phyloP scores from a whole-genome alignment of 23 tunicate genomes.

The Phallusia fumigata region DNA sequence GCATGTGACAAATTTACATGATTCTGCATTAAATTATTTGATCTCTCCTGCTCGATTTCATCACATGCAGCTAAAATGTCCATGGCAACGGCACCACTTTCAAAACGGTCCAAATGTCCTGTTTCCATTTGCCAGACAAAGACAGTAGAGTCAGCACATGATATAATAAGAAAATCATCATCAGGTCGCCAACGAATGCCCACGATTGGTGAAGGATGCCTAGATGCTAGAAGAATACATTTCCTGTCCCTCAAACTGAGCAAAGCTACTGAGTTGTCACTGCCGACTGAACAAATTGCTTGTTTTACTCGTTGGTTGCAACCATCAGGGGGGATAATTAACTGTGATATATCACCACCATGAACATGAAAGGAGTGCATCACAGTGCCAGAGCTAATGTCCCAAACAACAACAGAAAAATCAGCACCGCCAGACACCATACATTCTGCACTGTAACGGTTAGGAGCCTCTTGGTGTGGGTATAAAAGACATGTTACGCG shows the following conservation, averaged over 20 bases:
- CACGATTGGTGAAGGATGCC: constrained; percentile 69
- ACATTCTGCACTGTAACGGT: constrained; percentile 56
- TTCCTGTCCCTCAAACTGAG: constrained; percentile 82
- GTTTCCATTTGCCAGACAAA: constrained; percentile 99
- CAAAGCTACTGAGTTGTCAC: constrained; percentile 85
- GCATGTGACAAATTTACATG: constrained; percentile 68
- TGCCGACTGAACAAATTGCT: constrained; percentile 82
- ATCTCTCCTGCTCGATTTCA: constrained; percentile 24
- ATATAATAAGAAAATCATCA: constrained; percentile 79
- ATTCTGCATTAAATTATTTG: not conserved
- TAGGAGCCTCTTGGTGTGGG: constrained; percentile 73
- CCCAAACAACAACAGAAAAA: constrained; percentile 88
- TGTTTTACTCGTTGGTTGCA: constrained; percentile 70
- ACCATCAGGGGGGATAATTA: constrained; percentile 75
- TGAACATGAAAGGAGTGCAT: constrained; percentile 76
- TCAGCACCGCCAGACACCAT: constrained; percentile 89
- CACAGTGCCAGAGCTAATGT: constrained; percentile 52
- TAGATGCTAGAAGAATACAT: constrained; percentile 82
- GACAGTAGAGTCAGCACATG: constrained; percentile 61
- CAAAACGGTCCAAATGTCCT: constrained; percentile 88
- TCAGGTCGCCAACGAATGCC: constrained; percentile 80
- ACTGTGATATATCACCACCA: constrained; percentile 65
- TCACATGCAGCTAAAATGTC: constrained; percentile 67
- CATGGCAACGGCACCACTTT: constrained; percentile 50
- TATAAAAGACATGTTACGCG: constrained; percentile 77